Base-by-base conservation (phyloP, 2,888 invertebrate genomes). In the Luperina testacea region DNA sequence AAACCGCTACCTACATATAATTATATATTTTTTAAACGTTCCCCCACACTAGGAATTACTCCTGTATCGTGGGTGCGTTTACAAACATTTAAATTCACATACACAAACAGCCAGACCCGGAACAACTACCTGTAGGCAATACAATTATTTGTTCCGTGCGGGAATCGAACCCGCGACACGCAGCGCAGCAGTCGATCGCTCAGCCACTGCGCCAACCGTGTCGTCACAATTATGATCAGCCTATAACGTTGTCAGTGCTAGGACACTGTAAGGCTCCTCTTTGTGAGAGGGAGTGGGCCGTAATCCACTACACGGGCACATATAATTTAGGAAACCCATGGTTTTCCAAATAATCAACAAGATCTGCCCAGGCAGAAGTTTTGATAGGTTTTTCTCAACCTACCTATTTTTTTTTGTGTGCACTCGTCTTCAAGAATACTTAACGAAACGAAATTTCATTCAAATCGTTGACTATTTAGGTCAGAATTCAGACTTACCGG, bases 401-500 rank as follows among this genome's bases (percentile, higher is more conserved):
- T 27, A 27, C 6, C 1, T 27, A n/a, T 15, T 27, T 27, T 27
- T 27, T 61, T 61, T 13, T 11, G 27, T 61, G 13, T 59, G 5
- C 32, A 45, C 53, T 65, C 53, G 42, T 57, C 74, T 75, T 85
- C 72, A 82, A 82, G 61, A 84, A 87, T 80, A 75, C 2, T 57
- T 74, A 81, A 83, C 75, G 68, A 78, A 77, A 83, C 70, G 69
- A 65, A 20, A 67, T 75, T 81, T 76, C 68, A 82, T 74, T 67
- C 61, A 76, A 74, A 85, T 53, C 73, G 67, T 77, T 53, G 42
- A 64, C 51, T 68, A 85, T 84, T 77, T 68, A 64, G 78, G 74
- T 78, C 78, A 74, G 57, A 77, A 71, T 51, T 75, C 70, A 74
- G 82, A 48, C 77, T 74, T 61, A 53, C 73, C 72, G 78, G 78